phyloP scores from a whole-genome alignment of 2,888 invertebrate genomes.

The Apoda limacodes region DNA sequence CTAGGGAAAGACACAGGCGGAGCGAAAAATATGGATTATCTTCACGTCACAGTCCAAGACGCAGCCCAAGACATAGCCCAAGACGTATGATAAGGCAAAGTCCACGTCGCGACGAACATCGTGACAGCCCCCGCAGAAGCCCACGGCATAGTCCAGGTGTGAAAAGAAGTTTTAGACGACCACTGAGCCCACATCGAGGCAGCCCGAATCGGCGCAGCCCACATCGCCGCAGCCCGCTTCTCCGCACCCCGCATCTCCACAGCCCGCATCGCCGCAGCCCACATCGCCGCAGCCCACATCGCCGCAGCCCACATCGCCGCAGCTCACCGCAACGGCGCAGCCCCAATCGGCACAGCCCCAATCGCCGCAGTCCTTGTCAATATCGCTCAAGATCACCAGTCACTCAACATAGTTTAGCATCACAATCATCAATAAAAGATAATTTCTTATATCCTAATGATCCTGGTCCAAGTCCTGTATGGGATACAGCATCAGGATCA shows the following conservation, averaged over 20 bases:
- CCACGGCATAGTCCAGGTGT: conserved; percentile 5
- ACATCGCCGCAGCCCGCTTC: conserved; percentile 18
- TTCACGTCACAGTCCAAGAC: conserved; percentile 11
- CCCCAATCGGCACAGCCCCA: conserved; percentile 19
- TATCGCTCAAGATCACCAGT: conserved; percentile 14
- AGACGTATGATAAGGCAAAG: conserved; percentile 12
- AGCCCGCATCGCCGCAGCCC: conserved; percentile 19
- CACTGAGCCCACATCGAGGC: conserved; percentile 6
- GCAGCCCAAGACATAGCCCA: conserved; percentile 16
- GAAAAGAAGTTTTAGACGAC: no score
- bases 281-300: conserved; percentile 10
- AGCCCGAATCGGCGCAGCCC: conserved; percentile 23
- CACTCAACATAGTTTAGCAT: conserved; percentile 12
- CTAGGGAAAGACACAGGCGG: conserved; percentile 2
- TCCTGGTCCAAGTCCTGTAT: no score
- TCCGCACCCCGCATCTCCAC: conserved; percentile 21
- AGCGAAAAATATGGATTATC: neutral
- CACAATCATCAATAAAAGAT: conserved; percentile 19
- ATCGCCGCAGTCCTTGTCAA: conserved; percentile 14
- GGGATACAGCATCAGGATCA: no score
- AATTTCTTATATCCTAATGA: conserved; percentile 35
- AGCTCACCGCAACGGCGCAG: conserved; percentile 20
- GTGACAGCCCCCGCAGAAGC: conserved; percentile 20
- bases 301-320: conserved; percentile 13
- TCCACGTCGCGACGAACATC: conserved; percentile 2